phyloP scores from a whole-genome alignment of 2,888 invertebrate species.

The Pinctada fucata region DNA sequence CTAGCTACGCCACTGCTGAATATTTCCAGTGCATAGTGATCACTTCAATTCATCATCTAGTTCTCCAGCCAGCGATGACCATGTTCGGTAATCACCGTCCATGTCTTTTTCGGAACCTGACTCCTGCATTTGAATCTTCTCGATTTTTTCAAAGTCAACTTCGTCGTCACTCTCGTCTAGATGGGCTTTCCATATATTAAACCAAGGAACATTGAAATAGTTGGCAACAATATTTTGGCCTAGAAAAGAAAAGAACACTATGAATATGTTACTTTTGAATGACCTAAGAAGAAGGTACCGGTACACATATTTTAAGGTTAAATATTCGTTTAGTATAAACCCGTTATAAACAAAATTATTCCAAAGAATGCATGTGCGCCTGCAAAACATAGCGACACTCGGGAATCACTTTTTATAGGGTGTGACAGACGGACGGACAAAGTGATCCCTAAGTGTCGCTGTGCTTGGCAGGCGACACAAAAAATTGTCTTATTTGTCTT shows the following conservation, averaged over 20 bases:
- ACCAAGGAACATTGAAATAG: constrained; percentile 52
- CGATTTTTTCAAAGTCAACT: constrained; percentile 44
- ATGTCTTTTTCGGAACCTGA: constrained; percentile 4
- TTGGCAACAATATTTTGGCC: constrained; percentile 43
- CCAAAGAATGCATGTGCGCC: too few species aligned
- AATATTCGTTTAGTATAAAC: too few species aligned
- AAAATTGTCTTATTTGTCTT: too few species aligned
- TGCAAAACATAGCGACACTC: too few species aligned
- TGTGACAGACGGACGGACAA: too few species aligned
- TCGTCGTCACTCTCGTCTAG: constrained; percentile 49
- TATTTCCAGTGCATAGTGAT: too few species aligned
- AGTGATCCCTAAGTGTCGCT: too few species aligned
- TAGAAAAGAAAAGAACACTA: constrained; percentile 28
- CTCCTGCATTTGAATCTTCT: constrained; percentile 1
- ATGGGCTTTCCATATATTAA: constrained; percentile 50
- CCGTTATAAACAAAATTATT: too few species aligned
- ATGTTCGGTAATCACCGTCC: constrained; percentile 23
- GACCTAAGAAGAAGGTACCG: background rate
- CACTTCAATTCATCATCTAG: constrained; percentile 6
- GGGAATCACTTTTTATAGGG: too few species aligned
- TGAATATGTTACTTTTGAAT: background rate
- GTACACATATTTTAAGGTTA: too few species aligned
- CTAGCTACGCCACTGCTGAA: too few species aligned
- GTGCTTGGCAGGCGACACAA: too few species aligned
- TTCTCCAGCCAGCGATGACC: constrained; percentile 26